phyloP scores from a whole-genome alignment of 2,797 vertebrate genomes.

The Bovichtus variegatus region DNA sequence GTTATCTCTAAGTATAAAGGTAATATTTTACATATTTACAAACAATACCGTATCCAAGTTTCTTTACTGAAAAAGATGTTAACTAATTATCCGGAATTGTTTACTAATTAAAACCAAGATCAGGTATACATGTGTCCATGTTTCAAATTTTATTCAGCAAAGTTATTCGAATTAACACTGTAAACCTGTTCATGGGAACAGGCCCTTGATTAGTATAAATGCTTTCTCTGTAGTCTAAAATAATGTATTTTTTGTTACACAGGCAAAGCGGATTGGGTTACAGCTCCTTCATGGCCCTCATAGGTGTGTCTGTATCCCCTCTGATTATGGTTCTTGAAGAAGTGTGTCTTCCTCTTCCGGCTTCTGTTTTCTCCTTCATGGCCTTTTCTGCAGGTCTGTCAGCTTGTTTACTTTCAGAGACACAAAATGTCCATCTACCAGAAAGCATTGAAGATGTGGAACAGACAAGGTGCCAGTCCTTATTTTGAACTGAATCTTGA shows the following conservation, averaged over 20 bases:
- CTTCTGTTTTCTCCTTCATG: slow-evolving; percentile 59
- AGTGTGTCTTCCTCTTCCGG: slow-evolving; percentile 66
- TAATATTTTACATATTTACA: not conserved
- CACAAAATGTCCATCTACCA: slow-evolving; percentile 63
- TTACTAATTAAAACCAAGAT: not conserved
- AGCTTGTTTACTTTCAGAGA: slow-evolving; percentile 72
- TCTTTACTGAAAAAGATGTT: not conserved
- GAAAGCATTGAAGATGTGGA: slow-evolving; percentile 80
- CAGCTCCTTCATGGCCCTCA: slow-evolving; percentile 69
- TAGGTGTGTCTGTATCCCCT: slow-evolving; percentile 74
- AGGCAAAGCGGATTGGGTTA: slow-evolving; percentile 83
- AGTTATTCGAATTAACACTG: not conserved
- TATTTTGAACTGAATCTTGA: not conserved
- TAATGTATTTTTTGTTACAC: slow-evolving; percentile 8
- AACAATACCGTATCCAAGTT: not conserved
- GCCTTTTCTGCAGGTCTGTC: slow-evolving; percentile 47
- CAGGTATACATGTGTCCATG: too few species aligned
- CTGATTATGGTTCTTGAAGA: slow-evolving; percentile 77
- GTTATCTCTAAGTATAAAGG: too few species aligned
- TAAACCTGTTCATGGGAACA: not conserved
- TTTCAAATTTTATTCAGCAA: too few species aligned
- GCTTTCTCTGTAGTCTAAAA: not conserved
- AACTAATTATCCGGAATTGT: not conserved
- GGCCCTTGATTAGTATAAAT: not conserved
- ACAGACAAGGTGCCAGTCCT: slow-evolving; percentile 55